These are phyloP conservation scores for Rhagophthalmus giganteus DNA, from an alignment of 2,888 invertebrate species.

Conservation along the genomic window DNA sequence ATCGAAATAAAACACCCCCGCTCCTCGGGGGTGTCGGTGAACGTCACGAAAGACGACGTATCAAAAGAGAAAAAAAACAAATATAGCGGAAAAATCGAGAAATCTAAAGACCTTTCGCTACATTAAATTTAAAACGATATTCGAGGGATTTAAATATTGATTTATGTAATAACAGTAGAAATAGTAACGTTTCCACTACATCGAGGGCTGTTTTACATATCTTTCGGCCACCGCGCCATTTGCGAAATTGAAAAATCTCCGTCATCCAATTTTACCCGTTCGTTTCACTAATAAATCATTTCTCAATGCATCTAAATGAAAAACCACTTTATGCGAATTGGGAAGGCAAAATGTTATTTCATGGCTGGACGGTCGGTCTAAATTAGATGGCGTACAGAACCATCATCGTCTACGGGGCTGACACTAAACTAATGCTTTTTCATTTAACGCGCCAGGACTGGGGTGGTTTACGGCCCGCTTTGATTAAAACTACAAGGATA, in stretches of 20 bases:
- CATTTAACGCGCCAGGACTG: slow-evolving; percentile 40
- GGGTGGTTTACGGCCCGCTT: slow-evolving; percentile 44
- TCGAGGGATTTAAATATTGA: slow-evolving; percentile 27
- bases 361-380: slow-evolving; percentile 42
- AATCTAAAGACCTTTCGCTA: slow-evolving; percentile 18
- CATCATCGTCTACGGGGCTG: slow-evolving; percentile 43
- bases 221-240: slow-evolving; percentile 22
- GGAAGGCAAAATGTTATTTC: slow-evolving; percentile 39
- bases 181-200: slow-evolving; percentile 10
- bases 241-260: slow-evolving; percentile 28
- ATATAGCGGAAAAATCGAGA: slow-evolving; percentile 7
- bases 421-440: slow-evolving; percentile 41
- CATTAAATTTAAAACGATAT: slow-evolving; percentile 30
- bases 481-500: slow-evolving; percentile 45
- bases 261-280: slow-evolving; percentile 24
- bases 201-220: slow-evolving; percentile 22
- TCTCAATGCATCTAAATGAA: slow-evolving; percentile 24
- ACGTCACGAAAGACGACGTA: too few relatives aligned
- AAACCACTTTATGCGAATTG: slow-evolving; percentile 18
- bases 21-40: too few relatives aligned
- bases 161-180: slow-evolving; percentile 17
- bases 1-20: too few relatives aligned
- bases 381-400: slow-evolving; percentile 38
- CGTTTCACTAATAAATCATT: slow-evolving; percentile 28
- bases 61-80: too few relatives aligned